Base-by-base conservation (phyloP, 2,113 vertebrate genomes). In the Myrmophylax atrothorax region DNA sequence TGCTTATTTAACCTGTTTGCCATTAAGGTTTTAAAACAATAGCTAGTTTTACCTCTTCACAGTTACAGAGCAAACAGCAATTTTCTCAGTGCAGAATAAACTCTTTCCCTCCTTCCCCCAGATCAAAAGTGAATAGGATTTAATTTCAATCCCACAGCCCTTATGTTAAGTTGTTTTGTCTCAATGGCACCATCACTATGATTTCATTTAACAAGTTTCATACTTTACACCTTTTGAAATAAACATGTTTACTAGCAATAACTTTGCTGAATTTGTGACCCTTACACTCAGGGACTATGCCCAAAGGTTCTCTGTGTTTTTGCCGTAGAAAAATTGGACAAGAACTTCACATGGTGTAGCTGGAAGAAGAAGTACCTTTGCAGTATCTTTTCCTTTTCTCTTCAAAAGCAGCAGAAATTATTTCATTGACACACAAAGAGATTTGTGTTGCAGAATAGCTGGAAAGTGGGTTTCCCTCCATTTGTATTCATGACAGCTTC, bases 401-500 rank as follows among this genome's bases (percentile, higher is more conserved):
- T 84, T 49, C 74, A 75, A 80, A 88, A 89, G 73, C 85, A 81
- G 63, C 46, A 91, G 85, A 94, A 94, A 90, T 83, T 91, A 95
- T 90, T 37, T 47, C 94, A 91, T n/a, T 63, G 52, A 14, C 88
- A 95, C 63, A 78, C 22, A 91, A 53, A 67, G 85, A 96, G 81
- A 83, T 92, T 91, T 85, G 46, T 74, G 80, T 87, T 94, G 94
- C 89, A 87, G 80, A 91, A 82, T 87, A 76, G 44, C 59, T 84
- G 81, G 84, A 84, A 94, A 95, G 46, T 70, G 55, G 53, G 26
- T 90, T 97, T 96, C 86, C 66, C 58, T 95, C 85, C 64, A 84
- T 84, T 96, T 85, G 66, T 75, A 93, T 87, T 96, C 86, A 64
- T 84, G 80, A 95, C 66, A 85, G 85, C 56, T 88, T 77, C 86